phyloP scores from a whole-genome alignment of 2,797 vertebrate species.

The Pipistrellus nathusii region DNA sequence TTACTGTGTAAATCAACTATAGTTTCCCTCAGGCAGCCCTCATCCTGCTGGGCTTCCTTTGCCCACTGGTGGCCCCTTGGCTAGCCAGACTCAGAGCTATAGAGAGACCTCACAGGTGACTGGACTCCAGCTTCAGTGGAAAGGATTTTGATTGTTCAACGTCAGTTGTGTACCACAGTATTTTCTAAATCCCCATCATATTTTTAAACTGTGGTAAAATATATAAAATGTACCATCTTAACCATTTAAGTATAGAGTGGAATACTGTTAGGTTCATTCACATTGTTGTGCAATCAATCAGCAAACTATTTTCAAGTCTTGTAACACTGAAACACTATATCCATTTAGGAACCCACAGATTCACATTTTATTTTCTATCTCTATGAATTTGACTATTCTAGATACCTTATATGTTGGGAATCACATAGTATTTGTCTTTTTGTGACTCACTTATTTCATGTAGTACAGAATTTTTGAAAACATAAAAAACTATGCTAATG shows the following conservation, averaged over 20 bases:
- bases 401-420: background rate
- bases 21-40: background rate
- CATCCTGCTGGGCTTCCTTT: background rate
- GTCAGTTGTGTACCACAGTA: background rate
- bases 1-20: background rate
- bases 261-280: background rate
- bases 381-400: background rate
- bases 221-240: background rate
- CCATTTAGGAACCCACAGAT: background rate
- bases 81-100: background rate
- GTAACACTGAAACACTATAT: background rate
- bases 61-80: background rate
- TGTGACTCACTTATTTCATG: background rate
- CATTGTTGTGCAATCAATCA: background rate
- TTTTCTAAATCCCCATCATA: background rate
- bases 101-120: background rate
- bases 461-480: constrained; percentile 24
- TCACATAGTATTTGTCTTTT: background rate
- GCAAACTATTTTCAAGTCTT: constrained; percentile 2
- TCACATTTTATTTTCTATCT: background rate
- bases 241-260: background rate
- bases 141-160: background rate
- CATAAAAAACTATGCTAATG: background rate
- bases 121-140: background rate
- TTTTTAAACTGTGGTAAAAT: background rate